Evolutionary conservation across 2,888 invertebrate species (phyloP).

Genomic region (Hymenopus coronatus): DNA sequence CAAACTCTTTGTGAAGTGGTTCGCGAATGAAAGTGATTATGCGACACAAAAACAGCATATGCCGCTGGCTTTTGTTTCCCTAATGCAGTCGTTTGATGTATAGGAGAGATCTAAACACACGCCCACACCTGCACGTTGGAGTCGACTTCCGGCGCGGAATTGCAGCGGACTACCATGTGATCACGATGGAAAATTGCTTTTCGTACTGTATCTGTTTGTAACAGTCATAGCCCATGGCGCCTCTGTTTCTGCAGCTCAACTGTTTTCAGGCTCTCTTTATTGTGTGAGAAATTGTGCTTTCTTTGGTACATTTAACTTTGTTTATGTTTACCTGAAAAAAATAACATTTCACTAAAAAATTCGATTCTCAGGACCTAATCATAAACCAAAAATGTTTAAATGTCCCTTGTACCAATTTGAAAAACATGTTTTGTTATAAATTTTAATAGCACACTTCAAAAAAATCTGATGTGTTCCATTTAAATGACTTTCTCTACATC

Average conservation of each 20-base stretch:
- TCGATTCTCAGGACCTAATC: too few species aligned
- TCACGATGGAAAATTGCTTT: not conserved
- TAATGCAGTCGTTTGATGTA: not conserved
- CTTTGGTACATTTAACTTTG: not conserved
- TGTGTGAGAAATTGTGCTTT: not conserved
- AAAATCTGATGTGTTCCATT: too few species aligned
- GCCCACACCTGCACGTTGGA: not conserved
- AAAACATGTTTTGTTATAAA: too few species aligned
- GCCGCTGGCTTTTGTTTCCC: not conserved
- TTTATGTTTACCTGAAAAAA: too few species aligned
- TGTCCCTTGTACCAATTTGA: too few species aligned
- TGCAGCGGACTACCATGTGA: not conserved
- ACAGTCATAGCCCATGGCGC: not conserved
- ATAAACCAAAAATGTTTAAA: too few species aligned
- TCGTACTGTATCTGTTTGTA: not conserved
- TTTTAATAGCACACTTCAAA: too few species aligned
- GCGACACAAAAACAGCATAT: not conserved
- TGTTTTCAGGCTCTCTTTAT: not conserved
- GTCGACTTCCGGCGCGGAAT: not conserved
- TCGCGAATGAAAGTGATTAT: not conserved
- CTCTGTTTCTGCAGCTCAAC: not conserved
- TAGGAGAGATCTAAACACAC: not conserved
- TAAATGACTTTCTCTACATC: too few species aligned
- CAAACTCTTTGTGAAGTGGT: not conserved
- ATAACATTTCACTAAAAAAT: too few species aligned